Evolutionary conservation across 2,113 vertebrate genomes (phyloP), one percentile per base, ranked within the genome.

Genomic region (Triplophysa dalaica): DNA sequence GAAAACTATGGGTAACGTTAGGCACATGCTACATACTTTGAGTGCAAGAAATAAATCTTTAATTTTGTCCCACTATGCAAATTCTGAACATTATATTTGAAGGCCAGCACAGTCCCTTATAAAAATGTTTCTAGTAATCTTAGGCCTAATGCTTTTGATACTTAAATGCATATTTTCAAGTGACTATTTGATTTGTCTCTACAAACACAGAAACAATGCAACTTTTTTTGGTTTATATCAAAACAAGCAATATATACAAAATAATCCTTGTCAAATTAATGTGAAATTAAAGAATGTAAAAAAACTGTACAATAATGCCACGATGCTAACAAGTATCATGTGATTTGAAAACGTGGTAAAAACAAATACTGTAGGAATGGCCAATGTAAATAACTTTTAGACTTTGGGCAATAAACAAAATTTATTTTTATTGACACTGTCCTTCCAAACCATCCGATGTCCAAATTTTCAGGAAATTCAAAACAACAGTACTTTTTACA

Each of bases 211-310:
- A 50, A 41, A 11, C 22, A 61, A 5, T n/a, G 48, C 63, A 22
- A 66, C 70, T 90, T 86, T 91, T 92, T 91, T 83, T 73, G 61
- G 87, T 89, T 92, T 89, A 90, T 92, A 91, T 90, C 87, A 92
- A 92, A 93, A 93, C 90, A 92, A 66, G 78, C 86, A 90, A 88
- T 93, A 94, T 94, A 91, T 94, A 94, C 92, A 93, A 91, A 13
- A 91, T 65, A 38, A 33, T 76, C 90, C 89, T 92, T 29, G 24
- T 10, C 24, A 52, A 14, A 54, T 77, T 10, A 52, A 77, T 24
- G 72, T 62, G 3, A 19, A 75, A 75, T 26, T 38, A 73, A 17
- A 60, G 17, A 56, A 61, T 52, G 14, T 58, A 62, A 65, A 65
- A 29, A 38, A 38, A 38, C 74, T 76, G 74, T 76, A 76, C 74